Percentiles rank a stretch among this genome's conserved stretches.
phyloP scores from a whole-genome alignment of 2,113 vertebrate genomes.

The Hippolais icterina region DNA sequence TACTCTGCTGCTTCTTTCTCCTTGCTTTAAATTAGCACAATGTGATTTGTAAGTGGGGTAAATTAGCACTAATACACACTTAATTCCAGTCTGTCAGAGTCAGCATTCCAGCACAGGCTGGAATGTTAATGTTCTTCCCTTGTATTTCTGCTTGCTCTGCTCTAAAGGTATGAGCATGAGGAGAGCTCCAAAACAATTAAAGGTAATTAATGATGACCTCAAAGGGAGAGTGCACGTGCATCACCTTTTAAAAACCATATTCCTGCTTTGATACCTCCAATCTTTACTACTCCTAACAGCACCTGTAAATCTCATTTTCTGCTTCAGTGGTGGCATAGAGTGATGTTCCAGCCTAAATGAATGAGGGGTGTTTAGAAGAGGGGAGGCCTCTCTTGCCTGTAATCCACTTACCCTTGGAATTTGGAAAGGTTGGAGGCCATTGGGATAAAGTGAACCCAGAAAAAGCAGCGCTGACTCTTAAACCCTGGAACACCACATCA shows the following conservation, averaged over 20 bases:
- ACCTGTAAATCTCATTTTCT: background rate
- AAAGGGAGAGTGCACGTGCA: background rate
- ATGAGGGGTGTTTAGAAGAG: background rate
- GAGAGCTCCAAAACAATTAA: background rate
- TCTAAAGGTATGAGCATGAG: background rate
- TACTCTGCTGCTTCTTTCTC: background rate
- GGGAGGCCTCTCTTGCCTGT: background rate
- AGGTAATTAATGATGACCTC: background rate
- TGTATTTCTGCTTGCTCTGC: background rate
- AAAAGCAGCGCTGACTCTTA: accelerated
- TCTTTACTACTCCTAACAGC: background rate
- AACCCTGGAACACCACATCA: accelerated
- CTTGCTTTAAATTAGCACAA: background rate
- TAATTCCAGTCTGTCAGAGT: background rate
- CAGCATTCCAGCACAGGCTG: background rate
- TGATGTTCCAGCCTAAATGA: background rate
- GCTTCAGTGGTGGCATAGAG: background rate
- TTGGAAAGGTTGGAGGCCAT: background rate
- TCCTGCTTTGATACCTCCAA: background rate
- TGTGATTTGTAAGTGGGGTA: background rate
- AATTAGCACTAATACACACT: background rate
- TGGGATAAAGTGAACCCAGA: background rate
- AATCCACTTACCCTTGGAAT: background rate
- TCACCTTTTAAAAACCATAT: background rate
- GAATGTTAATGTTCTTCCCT: background rate